Base-by-base conservation (phyloP, 2,888 invertebrate genomes). In the Eucriotettix oculatus region DNA sequence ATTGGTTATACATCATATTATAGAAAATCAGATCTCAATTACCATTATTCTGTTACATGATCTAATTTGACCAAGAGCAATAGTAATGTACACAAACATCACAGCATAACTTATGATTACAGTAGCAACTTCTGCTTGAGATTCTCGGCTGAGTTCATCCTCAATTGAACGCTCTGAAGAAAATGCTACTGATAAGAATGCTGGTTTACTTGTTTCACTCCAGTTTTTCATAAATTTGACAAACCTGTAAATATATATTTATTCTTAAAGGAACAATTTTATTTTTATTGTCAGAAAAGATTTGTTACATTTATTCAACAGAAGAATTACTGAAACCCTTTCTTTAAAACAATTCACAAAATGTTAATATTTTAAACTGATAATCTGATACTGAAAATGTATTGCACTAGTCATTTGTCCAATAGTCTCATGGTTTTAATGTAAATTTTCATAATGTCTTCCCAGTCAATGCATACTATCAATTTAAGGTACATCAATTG, bases 31-130 rank as follows among this genome's bases (percentile, higher is more conserved):
- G 42, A 55, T 41, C n/a, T 42, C n/a, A 68, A 71, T 73, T 70
- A 78, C 77, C 68, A 76, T 77, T 67, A 83, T 77, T 16, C 80
- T 79, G 66, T 73, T 73, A 58, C 75, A 79, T 57, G 79, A 79
- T 62, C 80, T 78, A 60, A 87, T 78, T 66, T 86, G 85, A 10
- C 97, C 97, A 54, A 98, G 76, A 1, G 92, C 84, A 29, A 96
- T 68, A 2, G 90, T 83, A 57, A 98, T 90, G 71, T 98, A 98
- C 56, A 85, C 69, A 72, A 98, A 95, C 97, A 98, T 98, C 48
- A 95, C 82, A 10, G 84, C 65, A 69, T 98, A 97, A 73, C 95
- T 94, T 65, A 93, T 84, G 7, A 85, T 72, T 65, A 97, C 88
- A 0, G 96, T 97, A 9, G 78, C 68, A 0, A 85, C 78, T 78